Evolutionary conservation across 2,113 vertebrate genomes (phyloP).

Genomic region (Corydoras maculifer): DNA sequence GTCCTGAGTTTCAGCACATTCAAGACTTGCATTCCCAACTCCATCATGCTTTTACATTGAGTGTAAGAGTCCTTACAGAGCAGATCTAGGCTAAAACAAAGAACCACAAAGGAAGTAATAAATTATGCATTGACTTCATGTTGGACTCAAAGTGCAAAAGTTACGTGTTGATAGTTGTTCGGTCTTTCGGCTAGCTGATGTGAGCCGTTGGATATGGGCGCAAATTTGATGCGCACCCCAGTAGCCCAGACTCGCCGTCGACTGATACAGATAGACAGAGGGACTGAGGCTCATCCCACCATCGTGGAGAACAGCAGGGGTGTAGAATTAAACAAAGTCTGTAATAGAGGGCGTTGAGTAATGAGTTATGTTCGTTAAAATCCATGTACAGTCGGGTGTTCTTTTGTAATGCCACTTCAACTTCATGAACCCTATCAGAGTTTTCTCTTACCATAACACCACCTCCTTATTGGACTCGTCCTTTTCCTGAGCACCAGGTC

Average conservation of each 20-base stretch:
- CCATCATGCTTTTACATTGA: not conserved
- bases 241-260: slow-evolving; percentile 2
- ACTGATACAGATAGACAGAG: slow-evolving; percentile 9
- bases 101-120: slow-evolving; percentile 6
- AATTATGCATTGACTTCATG: not conserved
- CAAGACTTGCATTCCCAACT: slow-evolving; percentile 8
- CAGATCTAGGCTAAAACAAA: slow-evolving; percentile 5
- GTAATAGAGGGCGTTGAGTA: not conserved
- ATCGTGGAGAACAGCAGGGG: slow-evolving; percentile 23
- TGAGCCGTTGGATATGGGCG: not conserved
- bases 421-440: no score
- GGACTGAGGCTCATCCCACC: slow-evolving; percentile 22
- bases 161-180: not conserved
- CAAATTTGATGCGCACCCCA: not conserved
- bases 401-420: no score
- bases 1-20: slow-evolving; percentile 36
- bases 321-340: not conserved
- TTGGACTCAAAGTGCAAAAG: not conserved
- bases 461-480: slow-evolving; percentile 54
- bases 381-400: no score
- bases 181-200: not conserved
- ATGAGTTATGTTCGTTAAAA: not conserved
- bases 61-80: not conserved
- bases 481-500: slow-evolving; percentile 55
- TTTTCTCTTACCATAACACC: slow-evolving; percentile 62